phyloP scores from a whole-genome alignment of 2,797 vertebrate genomes.

The Typhlichthys eigenmanni region DNA sequence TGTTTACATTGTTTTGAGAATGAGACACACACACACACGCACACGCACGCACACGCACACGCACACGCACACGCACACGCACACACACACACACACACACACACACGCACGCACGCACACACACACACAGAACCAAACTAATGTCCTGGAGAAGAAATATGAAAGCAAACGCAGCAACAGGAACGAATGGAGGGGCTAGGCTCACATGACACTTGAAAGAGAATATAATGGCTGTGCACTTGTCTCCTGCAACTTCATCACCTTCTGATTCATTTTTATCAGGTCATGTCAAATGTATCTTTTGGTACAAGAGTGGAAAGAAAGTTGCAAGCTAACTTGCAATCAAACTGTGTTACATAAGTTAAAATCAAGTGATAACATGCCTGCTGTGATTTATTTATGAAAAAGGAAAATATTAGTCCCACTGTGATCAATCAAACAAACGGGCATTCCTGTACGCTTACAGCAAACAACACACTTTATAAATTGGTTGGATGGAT shows the following conservation, averaged over 20 bases:
- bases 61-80: neutral
- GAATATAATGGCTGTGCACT: neutral
- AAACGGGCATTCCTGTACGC: neutral
- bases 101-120: too few species aligned
- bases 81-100: neutral
- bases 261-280: neutral
- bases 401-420: neutral
- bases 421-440: constrained; percentile 1
- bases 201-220: constrained; percentile 11
- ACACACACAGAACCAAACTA: too few species aligned
- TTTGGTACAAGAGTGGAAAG: neutral
- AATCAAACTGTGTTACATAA: neutral
- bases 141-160: neutral
- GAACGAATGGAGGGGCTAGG: neutral
- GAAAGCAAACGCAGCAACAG: neutral
- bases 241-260: neutral
- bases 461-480: neutral
- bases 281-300: neutral
- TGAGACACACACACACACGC: neutral
- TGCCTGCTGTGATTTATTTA: neutral
- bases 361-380: neutral
- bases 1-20: neutral
- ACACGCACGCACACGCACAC: too few species aligned
- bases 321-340: neutral
- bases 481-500: too few species aligned